Conservation (phyloP, 2,113 vertebrate genomes). For the Dolichotis patagonum region DNA sequence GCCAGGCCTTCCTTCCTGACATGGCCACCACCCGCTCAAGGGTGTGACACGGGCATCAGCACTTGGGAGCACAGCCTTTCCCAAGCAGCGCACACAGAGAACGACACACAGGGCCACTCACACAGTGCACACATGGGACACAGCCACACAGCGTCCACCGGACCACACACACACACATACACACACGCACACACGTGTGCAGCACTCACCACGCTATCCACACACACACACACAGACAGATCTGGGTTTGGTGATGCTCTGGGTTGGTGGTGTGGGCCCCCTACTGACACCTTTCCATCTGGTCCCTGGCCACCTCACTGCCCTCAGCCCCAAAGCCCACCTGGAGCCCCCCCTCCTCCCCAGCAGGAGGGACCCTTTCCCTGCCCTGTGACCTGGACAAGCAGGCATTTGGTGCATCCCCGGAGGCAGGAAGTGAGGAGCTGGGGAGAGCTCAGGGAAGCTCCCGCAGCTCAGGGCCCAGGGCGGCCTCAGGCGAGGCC, state of each 20-base stretch:
- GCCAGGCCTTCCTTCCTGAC: background rate
- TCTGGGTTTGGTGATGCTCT: background rate
- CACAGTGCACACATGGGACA: background rate
- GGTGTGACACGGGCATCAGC: background rate
- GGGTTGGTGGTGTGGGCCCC: background rate
- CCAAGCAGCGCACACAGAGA: background rate
- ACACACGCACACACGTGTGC: too few relatives aligned
- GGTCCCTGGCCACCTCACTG: background rate
- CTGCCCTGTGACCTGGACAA: background rate
- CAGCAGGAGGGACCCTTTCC: background rate
- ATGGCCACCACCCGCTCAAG: accelerated
- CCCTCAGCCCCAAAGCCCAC: background rate
- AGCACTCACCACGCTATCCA: background rate
- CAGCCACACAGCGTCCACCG: background rate
- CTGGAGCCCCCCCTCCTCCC: background rate
- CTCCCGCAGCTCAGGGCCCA: background rate
- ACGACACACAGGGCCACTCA: too few relatives aligned
- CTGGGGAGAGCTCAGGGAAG: too few relatives aligned
- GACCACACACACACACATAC: too few relatives aligned
- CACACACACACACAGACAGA: too few relatives aligned
- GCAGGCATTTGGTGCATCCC: background rate
- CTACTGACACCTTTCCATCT: background rate
- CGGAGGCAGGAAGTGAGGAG: background rate
- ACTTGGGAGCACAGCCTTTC: background rate
- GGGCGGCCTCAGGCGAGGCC: background rate